Conservation (phyloP, 37 sponge, comb jelly and placozoan species). For the Halisarca cf. caerulea region DNA sequence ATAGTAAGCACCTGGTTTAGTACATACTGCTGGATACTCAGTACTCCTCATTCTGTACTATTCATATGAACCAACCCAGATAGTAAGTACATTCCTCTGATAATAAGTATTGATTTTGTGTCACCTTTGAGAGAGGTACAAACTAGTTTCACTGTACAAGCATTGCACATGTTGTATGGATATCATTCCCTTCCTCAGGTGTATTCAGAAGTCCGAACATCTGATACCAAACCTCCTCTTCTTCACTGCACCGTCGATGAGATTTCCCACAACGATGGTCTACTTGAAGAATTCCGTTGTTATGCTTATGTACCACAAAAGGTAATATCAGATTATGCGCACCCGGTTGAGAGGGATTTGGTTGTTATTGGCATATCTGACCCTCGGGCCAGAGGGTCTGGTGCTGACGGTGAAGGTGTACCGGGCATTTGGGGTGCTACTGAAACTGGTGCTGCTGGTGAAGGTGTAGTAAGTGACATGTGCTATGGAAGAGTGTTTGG, state of each 20-base stretch:
- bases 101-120: too few species aligned
- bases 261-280: background rate
- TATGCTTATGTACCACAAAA: background rate
- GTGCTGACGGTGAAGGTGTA: background rate
- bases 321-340: constrained; percentile 2
- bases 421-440: background rate
- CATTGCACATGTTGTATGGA: background rate
- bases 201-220: background rate
- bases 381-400: background rate
- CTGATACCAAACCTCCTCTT: constrained; percentile 11
- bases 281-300: constrained; percentile 15
- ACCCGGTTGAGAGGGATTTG: constrained; percentile 47
- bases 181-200: background rate
- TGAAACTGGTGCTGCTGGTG: background rate
- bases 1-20: too few species aligned
- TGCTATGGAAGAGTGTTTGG: background rate
- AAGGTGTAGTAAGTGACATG: background rate
- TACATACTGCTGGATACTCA: too few species aligned
- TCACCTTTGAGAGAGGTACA: too few species aligned
- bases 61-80: too few species aligned
- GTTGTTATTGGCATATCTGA: background rate
- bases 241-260: background rate
- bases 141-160: background rate
- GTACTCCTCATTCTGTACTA: too few species aligned
- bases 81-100: too few species aligned